Percentiles rank a stretch among this genome's conserved stretches.
These are phyloP conservation scores for Gadus macrocephalus DNA, from an alignment of 2,113 vertebrate genomes.

Conservation along the genomic window DNA sequence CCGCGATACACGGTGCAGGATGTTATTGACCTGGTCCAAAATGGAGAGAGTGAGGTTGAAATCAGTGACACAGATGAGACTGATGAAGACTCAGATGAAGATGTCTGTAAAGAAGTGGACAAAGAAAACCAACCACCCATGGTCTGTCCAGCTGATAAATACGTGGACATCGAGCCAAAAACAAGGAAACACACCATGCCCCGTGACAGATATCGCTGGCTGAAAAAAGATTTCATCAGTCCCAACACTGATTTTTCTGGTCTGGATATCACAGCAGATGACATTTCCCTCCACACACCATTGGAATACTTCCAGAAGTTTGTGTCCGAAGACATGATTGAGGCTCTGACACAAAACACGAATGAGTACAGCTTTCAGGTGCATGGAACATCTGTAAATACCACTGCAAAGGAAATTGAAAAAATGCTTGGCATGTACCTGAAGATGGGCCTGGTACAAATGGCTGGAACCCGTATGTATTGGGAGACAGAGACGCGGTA, in stretches of 20 bases:
- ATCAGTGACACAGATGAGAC: background rate
- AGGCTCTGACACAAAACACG: too few relatives aligned
- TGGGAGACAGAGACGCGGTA: conserved; percentile 19
- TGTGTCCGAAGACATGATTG: conserved; percentile 3
- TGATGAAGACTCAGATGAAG: background rate
- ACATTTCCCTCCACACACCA: background rate
- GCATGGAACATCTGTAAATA: conserved; percentile 14
- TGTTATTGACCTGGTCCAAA: too few relatives aligned
- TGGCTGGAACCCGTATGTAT: conserved; percentile 15
- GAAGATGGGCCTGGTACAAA: conserved; percentile 7
- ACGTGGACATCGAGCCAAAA: too few relatives aligned
- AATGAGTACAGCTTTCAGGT: conserved; percentile 5
- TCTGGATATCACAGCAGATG: too few relatives aligned
- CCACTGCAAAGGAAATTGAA: conserved; percentile 16
- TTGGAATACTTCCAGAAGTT: background rate
- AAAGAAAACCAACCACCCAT: too few relatives aligned
- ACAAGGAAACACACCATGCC: too few relatives aligned
- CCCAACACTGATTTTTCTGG: conserved; percentile 17
- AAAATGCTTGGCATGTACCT: conserved; percentile 6
- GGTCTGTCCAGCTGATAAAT: background rate
- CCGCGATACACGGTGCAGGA: too few relatives aligned
- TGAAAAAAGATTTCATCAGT: conserved; percentile 9
- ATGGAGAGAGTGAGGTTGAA: too few relatives aligned
- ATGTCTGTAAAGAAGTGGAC: background rate
- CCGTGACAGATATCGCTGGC: conserved; percentile 13